Percentiles rank a stretch among this genome's conserved stretches.
Evolutionary conservation across 2,113 vertebrate species (phyloP).

Genomic region (Hymenochirus boettgeri): DNA sequence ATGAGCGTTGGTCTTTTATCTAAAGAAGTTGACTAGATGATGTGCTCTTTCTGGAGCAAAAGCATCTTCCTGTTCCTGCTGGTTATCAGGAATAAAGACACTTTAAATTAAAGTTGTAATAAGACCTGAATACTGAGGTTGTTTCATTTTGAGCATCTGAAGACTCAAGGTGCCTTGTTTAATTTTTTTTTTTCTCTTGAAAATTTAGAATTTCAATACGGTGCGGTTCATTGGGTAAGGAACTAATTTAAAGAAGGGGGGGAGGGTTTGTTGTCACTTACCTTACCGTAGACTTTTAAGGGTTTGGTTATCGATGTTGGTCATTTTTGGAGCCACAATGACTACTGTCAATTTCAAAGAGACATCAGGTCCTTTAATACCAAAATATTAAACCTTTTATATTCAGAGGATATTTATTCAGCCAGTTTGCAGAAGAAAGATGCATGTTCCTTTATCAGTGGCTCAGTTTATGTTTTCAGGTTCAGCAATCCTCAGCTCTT

Average conservation of each 20-base stretch:
- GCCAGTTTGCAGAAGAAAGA: too few species aligned
- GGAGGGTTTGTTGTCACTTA: neutral
- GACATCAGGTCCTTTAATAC: too few species aligned
- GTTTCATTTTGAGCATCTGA: neutral
- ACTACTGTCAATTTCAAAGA: too few species aligned
- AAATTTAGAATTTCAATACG: neutral
- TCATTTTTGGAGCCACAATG: too few species aligned
- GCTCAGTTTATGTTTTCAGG: too few species aligned
- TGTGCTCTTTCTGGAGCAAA: neutral
- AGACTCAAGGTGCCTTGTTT: neutral
- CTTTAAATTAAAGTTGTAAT: neutral
- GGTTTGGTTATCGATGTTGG: too few species aligned
- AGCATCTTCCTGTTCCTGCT: slow-evolving; percentile 15
- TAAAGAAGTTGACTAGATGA: neutral
- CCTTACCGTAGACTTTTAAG: too few species aligned
- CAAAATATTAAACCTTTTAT: too few species aligned
- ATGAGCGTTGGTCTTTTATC: neutral
- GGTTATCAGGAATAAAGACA: slow-evolving; percentile 6
- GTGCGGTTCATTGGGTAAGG: neutral
- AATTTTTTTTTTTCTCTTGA: neutral
- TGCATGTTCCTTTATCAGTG: too few species aligned
- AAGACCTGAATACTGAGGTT: neutral
- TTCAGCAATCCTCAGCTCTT: too few species aligned
- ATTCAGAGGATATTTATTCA: too few species aligned
- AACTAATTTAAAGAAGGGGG: neutral